Base-by-base conservation (phyloP, 1,140 invertebrate genomes). In the Aphis gossypii region DNA sequence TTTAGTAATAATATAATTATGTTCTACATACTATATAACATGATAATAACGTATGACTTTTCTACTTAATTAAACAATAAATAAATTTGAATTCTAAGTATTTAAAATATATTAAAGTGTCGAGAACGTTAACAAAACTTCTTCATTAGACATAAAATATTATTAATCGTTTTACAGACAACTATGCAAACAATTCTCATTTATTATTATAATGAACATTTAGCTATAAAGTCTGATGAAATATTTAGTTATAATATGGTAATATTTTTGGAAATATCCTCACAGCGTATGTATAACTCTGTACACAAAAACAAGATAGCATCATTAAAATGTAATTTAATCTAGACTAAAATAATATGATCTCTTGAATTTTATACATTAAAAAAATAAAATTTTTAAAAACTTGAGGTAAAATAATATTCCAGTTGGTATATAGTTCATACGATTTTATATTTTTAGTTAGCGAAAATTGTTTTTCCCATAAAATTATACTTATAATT, bases 111-210 rank as follows among this genome's bases (percentile, higher is more conserved):
- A 30, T 23, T 25, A 6, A 46, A 41, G 20, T 41, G 38, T 84
- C 83, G 25, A 44, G 41, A 86, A 86, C 9, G 21, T 86, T 86
- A 86, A 46, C 25, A 25, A 86, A 30, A 44, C 83, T 86, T 41
- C 83, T 86, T 86, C 23, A 41, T 41, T 86, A 86, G 11, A 86
- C 83, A 44, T 44, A 41, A 86, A 86, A 86, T 86, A 86, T 86
- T 44, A 86, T 82, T 82, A 82, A 82, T 84, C 2, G 41, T 86
- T 44, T 11, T 18, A 38, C 35, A 82, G 83, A 86, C 25, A 86
- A 86, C 38, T 86, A 86, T 86, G 83, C 83, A 44, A 86, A 86
- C 83, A 86, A 86, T 86, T 86, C 83, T 44, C 83, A 30, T 86
- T 86, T 86, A 44, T 86, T 86, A 86, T 86, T 86, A 86, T 46